These are phyloP conservation scores for Psittacus erithacus DNA, from an alignment of 2,113 vertebrate genomes.

Conservation along the genomic window DNA sequence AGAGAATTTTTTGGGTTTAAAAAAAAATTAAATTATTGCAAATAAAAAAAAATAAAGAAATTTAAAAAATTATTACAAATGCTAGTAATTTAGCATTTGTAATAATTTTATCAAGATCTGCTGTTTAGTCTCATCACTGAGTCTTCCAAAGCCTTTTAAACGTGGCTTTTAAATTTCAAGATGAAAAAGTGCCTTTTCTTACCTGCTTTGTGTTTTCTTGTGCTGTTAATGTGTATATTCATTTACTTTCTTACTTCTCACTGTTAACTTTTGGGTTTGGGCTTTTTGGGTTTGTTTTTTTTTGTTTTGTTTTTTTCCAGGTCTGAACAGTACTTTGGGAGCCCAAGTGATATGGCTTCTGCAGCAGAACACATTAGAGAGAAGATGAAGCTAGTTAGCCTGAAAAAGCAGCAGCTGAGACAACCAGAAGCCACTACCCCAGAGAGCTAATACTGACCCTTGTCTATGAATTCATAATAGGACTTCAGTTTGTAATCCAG, in stretches of 20 bases:
- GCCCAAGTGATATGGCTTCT: slow-evolving; percentile 90
- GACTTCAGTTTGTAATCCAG: slow-evolving; percentile 69
- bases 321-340: slow-evolving; percentile 95
- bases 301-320: slow-evolving; percentile 63
- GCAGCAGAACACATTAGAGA: slow-evolving; percentile 92
- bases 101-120: not conserved
- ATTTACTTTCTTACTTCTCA: not conserved
- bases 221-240: not conserved
- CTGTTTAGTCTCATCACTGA: not conserved
- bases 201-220: not conserved
- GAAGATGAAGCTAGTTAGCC: slow-evolving; percentile 91
- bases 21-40: not conserved
- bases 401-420: slow-evolving; percentile 87
- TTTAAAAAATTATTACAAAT: not conserved
- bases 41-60: not conserved
- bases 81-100: not conserved
- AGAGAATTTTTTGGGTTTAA: not conserved
- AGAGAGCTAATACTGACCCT: slow-evolving; percentile 80
- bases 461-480: slow-evolving; percentile 49
- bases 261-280: not conserved
- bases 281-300: not conserved
- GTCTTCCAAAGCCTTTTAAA: not conserved
- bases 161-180: not conserved
- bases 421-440: slow-evolving; percentile 72
- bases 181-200: not conserved